Percentiles rank a stretch among this genome's conserved stretches.
Evolutionary conservation across 1,140 invertebrate genomes (phyloP).

Genomic region (Campodea augens): DNA sequence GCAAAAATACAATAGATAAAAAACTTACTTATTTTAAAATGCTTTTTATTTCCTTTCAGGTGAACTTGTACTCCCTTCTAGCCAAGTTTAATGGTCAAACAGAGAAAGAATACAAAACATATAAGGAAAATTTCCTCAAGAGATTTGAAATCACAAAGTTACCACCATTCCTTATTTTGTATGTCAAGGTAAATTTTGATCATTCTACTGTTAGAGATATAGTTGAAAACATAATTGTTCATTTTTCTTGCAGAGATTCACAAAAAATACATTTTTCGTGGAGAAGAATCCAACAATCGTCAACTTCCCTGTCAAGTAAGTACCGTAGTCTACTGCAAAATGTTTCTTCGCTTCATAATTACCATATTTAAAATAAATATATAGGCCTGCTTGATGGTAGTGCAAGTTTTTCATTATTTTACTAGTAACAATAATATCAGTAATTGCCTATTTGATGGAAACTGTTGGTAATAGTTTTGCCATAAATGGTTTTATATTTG

Average conservation of each 20-base stretch:
- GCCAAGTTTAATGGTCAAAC: slow-evolving; percentile 89
- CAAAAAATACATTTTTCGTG: slow-evolving; percentile 95
- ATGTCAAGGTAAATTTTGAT: slow-evolving; percentile 59
- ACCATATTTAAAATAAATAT: too few relatives aligned
- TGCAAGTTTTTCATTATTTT: too few relatives aligned
- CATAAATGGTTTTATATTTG: too few relatives aligned
- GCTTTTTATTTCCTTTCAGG: slow-evolving; percentile 31
- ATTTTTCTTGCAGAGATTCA: slow-evolving; percentile 54
- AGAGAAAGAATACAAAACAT: slow-evolving; percentile 98
- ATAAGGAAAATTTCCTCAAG: slow-evolving; percentile 96
- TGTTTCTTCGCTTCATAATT: too few relatives aligned
- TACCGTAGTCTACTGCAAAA: too few relatives aligned
- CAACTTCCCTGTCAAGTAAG: slow-evolving; percentile 96
- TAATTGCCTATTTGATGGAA: too few relatives aligned
- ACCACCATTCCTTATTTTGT: slow-evolving; percentile 93
- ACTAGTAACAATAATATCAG: too few relatives aligned
- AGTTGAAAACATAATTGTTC: not conserved
- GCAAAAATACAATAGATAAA: too few relatives aligned
- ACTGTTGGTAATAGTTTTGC: too few relatives aligned
- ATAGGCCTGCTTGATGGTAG: too few relatives aligned
- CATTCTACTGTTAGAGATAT: not conserved
- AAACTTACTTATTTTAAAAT: slow-evolving; percentile 2
- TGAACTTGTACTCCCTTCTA: slow-evolving; percentile 81
- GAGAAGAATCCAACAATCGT: slow-evolving; percentile 99
- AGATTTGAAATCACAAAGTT: slow-evolving; percentile 86